Conservation (phyloP, 2,888 invertebrate species). For the Idaea biselata region DNA sequence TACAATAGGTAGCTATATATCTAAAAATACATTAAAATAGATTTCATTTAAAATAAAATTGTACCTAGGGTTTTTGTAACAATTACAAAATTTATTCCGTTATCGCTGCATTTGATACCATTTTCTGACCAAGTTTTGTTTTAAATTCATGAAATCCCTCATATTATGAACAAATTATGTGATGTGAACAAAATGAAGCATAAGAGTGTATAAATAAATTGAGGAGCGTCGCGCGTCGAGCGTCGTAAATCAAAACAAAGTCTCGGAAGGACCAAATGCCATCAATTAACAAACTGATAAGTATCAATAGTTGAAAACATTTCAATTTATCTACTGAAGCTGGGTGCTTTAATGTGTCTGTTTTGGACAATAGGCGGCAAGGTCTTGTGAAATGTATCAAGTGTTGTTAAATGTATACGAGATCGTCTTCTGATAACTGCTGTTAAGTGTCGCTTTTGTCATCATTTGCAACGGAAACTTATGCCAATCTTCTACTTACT, state of each 20-base stretch:
- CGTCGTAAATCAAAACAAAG: neutral
- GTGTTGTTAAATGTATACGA: slow-evolving; percentile 54
- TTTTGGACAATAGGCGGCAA: slow-evolving; percentile 41
- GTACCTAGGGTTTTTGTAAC: no score
- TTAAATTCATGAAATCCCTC: neutral
- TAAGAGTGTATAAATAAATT: neutral
- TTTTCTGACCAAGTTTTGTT: no score
- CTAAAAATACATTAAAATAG: no score
- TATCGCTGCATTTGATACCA: no score
- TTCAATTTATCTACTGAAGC: slow-evolving; percentile 33
- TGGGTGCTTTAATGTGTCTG: slow-evolving; percentile 36
- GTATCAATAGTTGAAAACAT: slow-evolving; percentile 33
- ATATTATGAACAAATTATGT: neutral
- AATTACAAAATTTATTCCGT: no score
- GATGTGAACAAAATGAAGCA: neutral
- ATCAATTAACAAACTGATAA: slow-evolving; percentile 40
- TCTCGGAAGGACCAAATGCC: slow-evolving; percentile 27
- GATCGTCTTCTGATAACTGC: slow-evolving; percentile 47
- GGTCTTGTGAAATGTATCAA: slow-evolving; percentile 57
- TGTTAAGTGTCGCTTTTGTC: slow-evolving; percentile 31
- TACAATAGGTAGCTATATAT: no score
- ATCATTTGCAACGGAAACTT: slow-evolving; percentile 33
- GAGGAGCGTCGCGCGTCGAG: neutral
- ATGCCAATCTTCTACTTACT: slow-evolving; percentile 24
- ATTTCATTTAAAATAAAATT: no score